phyloP scores from a whole-genome alignment of 2,113 vertebrate genomes.

The Tichodroma muraria region DNA sequence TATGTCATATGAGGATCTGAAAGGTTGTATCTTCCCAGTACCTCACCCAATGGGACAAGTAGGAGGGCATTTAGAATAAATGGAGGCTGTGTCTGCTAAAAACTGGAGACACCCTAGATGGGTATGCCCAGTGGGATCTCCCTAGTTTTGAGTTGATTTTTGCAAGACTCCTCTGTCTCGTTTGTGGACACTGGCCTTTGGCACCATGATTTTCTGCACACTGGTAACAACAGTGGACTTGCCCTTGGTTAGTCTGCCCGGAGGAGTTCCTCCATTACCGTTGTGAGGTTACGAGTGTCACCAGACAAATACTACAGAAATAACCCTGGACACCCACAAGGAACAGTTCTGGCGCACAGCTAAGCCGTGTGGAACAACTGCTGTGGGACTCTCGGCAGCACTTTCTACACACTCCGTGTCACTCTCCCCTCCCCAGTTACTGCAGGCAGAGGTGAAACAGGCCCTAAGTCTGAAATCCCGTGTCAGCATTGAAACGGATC shows the following conservation, averaged over 20 bases:
- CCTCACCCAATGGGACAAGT: neutral
- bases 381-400: rapidly evolving
- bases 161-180: neutral
- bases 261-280: neutral
- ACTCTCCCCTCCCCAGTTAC: rapidly evolving
- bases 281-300: neutral
- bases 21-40: neutral
- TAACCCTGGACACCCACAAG: rapidly evolving
- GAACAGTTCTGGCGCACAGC: neutral
- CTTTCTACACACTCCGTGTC: rapidly evolving
- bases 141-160: neutral
- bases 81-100: neutral
- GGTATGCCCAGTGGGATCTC: neutral
- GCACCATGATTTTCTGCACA: neutral
- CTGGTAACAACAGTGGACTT: rapidly evolving
- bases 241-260: rapidly evolving
- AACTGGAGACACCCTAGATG: neutral
- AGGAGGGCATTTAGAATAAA: neutral
- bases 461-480: too few species aligned
- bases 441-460: rapidly evolving
- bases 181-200: too few species aligned
- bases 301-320: neutral
- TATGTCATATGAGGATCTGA: rapidly evolving
- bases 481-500: rapidly evolving
- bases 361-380: rapidly evolving